Conservation (phyloP, 2,888 invertebrate genomes). For the Stenodema calcarata region DNA sequence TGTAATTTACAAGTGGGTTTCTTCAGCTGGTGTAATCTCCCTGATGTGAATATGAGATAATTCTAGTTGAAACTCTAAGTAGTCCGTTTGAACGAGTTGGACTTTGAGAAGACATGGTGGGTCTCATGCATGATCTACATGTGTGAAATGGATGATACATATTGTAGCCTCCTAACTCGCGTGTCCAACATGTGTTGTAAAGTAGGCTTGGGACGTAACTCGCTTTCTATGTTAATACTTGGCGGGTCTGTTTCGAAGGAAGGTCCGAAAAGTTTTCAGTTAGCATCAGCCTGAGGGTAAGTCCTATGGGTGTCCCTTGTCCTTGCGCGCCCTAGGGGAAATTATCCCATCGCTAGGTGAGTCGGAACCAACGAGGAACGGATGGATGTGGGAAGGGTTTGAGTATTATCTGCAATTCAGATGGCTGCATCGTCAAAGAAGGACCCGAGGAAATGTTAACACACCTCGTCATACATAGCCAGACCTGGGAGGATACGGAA, state of each 20-base stretch:
- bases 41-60: no score
- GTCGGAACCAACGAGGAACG: not conserved
- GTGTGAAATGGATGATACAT: not conserved
- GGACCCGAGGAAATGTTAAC: not conserved
- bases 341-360: not conserved
- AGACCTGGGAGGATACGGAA: not conserved
- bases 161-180: not conserved
- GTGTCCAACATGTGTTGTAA: not conserved
- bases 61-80: no score
- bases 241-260: not conserved
- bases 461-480: not conserved
- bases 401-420: not conserved
- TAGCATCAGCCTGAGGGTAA: not conserved
- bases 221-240: not conserved
- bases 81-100: no score
- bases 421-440: not conserved
- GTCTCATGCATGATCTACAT: not conserved
- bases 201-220: not conserved
- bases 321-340: not conserved
- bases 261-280: not conserved
- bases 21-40: no score
- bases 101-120: not conserved
- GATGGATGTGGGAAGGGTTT: not conserved
- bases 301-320: not conserved
- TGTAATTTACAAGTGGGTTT: no score